Evolutionary conservation across 2,888 invertebrate species (phyloP).

Genomic region (Drosophila prostipennis): DNA sequence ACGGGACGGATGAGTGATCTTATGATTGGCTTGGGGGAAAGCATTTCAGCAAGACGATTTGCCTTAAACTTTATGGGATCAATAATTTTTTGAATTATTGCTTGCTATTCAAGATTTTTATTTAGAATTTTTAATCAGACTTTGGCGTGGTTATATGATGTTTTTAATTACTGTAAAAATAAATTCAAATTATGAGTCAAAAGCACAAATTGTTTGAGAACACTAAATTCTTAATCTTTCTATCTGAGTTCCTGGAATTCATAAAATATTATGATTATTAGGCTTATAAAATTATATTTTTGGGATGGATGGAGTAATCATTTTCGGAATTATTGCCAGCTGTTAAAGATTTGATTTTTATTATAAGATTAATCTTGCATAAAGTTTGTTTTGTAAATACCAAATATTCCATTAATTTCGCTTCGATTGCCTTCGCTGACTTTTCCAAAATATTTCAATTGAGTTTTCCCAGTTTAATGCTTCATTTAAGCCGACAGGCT

Average conservation of each 20-base stretch:
- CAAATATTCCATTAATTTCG: not conserved
- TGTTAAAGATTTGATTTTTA: not conserved
- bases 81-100: conserved; percentile 16
- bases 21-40: conserved; percentile 2
- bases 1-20: conserved; percentile 23
- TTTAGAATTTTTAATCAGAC: too few species aligned
- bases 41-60: conserved; percentile 6
- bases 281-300: too few species aligned
- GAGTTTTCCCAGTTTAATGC: conserved; percentile 19
- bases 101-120: not conserved
- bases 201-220: too few species aligned
- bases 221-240: too few species aligned
- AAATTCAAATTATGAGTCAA: too few species aligned
- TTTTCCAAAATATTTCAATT: conserved; percentile 10
- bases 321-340: conserved; percentile 1
- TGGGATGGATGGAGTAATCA: not conserved
- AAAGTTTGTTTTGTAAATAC: not conserved
- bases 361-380: conserved; percentile 6
- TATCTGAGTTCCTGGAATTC: too few species aligned
- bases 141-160: too few species aligned
- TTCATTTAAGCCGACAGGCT: conserved; percentile 26
- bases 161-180: too few species aligned
- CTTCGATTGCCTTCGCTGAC: conserved; percentile 5
- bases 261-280: too few species aligned
- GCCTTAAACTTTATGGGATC: conserved; percentile 5